Conservation (phyloP, 2,888 invertebrate genomes). For the Campaea margaritaria region DNA sequence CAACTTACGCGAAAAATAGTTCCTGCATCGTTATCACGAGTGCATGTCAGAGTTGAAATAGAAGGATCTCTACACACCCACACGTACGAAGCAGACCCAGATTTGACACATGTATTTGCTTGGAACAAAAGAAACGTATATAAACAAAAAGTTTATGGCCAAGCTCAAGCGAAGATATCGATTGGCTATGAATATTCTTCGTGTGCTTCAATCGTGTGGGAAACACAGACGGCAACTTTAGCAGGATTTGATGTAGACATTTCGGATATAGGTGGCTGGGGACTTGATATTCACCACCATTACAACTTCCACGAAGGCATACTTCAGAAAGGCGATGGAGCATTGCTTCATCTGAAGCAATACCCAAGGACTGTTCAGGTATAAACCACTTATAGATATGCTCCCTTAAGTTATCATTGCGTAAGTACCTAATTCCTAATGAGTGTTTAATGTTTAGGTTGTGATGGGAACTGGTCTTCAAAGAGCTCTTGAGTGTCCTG, state of each 20-base stretch:
- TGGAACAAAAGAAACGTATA: constrained; percentile 99
- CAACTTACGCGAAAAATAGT: constrained; percentile 92
- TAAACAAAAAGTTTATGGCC: constrained; percentile 97
- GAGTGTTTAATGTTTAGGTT: constrained; percentile 85
- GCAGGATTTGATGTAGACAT: constrained; percentile 98
- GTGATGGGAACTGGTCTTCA: constrained; percentile 97
- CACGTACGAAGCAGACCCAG: constrained; percentile 98
- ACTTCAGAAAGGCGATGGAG: constrained; percentile 98
- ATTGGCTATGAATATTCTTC: constrained; percentile 97
- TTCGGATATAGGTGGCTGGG: constrained; percentile 99
- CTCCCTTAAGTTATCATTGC: neutral
- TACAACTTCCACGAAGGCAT: constrained; percentile 99
- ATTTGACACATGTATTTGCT: constrained; percentile 97
- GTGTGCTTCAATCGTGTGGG: constrained; percentile 96
- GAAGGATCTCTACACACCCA: constrained; percentile 97
- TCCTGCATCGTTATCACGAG: constrained; percentile 92
- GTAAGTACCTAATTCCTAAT: neutral
- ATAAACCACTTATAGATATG: constrained; percentile 26
- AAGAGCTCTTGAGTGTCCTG: constrained; percentile 93
- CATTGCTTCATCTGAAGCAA: constrained; percentile 96
- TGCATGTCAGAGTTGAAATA: constrained; percentile 96
- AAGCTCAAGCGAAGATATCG: constrained; percentile 94
- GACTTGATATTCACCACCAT: constrained; percentile 98
- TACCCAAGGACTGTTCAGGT: constrained; percentile 94
- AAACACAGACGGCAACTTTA: constrained; percentile 96